phyloP scores from a whole-genome alignment of 2,113 vertebrate species.

The Anthoscopus minutus region DNA sequence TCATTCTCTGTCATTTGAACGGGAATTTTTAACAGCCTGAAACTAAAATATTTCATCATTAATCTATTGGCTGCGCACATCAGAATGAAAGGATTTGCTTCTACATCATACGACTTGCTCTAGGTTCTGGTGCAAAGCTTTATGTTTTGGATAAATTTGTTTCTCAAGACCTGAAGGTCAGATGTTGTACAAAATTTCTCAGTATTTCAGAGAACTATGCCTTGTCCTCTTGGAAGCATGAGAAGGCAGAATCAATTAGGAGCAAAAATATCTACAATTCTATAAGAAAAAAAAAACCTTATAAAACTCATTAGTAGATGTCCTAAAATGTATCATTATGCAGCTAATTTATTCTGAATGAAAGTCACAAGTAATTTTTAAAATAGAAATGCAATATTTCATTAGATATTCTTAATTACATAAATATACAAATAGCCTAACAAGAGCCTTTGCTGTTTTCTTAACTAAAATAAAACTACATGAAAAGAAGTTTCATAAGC shows the following conservation, averaged over 20 bases:
- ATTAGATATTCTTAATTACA: background rate
- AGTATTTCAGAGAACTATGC: background rate
- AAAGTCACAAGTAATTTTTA: background rate
- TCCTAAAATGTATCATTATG: background rate
- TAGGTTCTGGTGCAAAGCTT: background rate
- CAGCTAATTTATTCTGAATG: background rate
- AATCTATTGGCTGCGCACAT: background rate
- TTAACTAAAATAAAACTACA: background rate
- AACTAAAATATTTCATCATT: background rate
- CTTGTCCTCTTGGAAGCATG: background rate
- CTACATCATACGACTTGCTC: background rate
- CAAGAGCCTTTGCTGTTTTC: background rate
- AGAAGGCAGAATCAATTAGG: background rate
- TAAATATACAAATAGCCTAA: background rate
- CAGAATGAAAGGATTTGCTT: background rate
- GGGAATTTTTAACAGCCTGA: background rate
- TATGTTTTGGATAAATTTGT: background rate
- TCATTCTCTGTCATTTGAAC: background rate
- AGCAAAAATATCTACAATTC: rapidly evolving
- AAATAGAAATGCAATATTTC: background rate
- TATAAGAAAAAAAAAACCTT: background rate
- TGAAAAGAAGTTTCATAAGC: background rate
- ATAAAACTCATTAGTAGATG: background rate
- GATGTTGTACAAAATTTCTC: background rate
- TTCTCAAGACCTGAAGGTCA: background rate